Evolutionary conservation across 2,797 vertebrate genomes (phyloP), one percentile per base, ranked within the genome.

Genomic region (Sternarchorhynchus goeldii): DNA sequence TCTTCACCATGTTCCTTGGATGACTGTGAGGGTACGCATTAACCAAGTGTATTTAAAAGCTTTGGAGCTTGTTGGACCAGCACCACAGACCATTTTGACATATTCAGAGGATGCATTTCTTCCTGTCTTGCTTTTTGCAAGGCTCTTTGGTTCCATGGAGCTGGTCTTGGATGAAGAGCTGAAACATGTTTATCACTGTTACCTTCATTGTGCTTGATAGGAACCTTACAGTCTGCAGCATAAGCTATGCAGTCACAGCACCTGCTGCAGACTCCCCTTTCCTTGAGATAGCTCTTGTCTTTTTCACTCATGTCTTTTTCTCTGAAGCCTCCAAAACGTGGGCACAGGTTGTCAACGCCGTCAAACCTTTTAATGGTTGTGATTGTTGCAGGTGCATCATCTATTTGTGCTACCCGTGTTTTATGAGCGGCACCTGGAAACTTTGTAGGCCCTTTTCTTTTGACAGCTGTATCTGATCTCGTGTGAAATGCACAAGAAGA

Each of bases 251-350:
- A 72, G 16, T 53, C 29, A 36, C 73, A 81, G 18, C 79, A 77
- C 10, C 39, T 59, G 18, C 72, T 77, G 21, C 62, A 81, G 6
- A 81, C 62, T 5, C 62, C 62, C 18, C 17, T 18, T 12, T 62
- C 63, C 32, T 73, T 77, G 4, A 77, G 57, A 21, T 67, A 77
- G 0, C 12, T 16, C 18, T 74, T 81, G 6, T 69, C 18, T 17
- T 81, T 55, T 21, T 69, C 80, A n/a, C n/a, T 1, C 62, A 2
- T 12, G 62, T 17, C 12, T 73, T 81, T 41, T 20, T 14, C n/a
- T 21, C 70, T 55, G 45, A 78, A 71, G 2, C 75, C 73, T 65
- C 79, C 72, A 56, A 60, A 81, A 4, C 31, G 12, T 14, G 57
- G 36, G 16, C 57, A 73, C 17, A 50, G 34, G 7, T 39, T 62